These are phyloP conservation scores for Pilophorus perplexus DNA, from an alignment of 2,888 invertebrate genomes.

Conservation along the genomic window DNA sequence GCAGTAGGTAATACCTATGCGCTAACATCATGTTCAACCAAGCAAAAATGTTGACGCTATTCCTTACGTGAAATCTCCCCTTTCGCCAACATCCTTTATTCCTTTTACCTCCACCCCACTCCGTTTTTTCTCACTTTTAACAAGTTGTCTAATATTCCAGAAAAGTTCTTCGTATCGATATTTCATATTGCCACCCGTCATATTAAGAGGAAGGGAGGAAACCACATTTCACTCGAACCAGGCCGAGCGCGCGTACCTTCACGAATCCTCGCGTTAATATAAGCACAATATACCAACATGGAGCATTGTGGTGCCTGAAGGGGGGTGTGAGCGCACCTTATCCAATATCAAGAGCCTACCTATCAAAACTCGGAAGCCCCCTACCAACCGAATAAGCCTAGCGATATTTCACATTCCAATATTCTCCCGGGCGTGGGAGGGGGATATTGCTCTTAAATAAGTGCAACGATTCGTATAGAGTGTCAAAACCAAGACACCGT, in stretches of 20 bases:
- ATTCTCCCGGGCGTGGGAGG: too few relatives aligned
- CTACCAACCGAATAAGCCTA: constrained; percentile 15
- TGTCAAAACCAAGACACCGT: too few relatives aligned
- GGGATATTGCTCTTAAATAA: too few relatives aligned
- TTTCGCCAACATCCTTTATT: too few relatives aligned
- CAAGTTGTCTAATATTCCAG: constrained; percentile 36
- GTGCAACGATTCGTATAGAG: too few relatives aligned
- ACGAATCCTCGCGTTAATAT: constrained; percentile 34
- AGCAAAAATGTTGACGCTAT: constrained; percentile 24
- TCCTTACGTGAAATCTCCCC: too few relatives aligned
- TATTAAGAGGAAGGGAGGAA: constrained; percentile 32
- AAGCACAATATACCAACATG: constrained; percentile 24
- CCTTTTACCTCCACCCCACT: constrained; percentile 12
- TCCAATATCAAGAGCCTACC: constrained; percentile 38
- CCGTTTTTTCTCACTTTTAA: constrained; percentile 33
- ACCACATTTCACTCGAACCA: constrained; percentile 33
- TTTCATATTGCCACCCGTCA: constrained; percentile 38
- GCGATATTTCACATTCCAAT: constrained; percentile 38
- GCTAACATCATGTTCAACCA: too few relatives aligned
- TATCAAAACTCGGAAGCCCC: constrained; percentile 32
- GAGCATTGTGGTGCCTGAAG: constrained; percentile 12
- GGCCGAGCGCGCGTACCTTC: constrained; percentile 8
- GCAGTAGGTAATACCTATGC: too few relatives aligned
- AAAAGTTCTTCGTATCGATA: constrained; percentile 33
- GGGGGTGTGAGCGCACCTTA: not conserved